Percentiles rank a stretch among this genome's conserved stretches.
These are phyloP conservation scores for Zoanthus sociatus DNA, from an alignment of 92 coral and sea anemone genomes.

Conservation along the genomic window DNA sequence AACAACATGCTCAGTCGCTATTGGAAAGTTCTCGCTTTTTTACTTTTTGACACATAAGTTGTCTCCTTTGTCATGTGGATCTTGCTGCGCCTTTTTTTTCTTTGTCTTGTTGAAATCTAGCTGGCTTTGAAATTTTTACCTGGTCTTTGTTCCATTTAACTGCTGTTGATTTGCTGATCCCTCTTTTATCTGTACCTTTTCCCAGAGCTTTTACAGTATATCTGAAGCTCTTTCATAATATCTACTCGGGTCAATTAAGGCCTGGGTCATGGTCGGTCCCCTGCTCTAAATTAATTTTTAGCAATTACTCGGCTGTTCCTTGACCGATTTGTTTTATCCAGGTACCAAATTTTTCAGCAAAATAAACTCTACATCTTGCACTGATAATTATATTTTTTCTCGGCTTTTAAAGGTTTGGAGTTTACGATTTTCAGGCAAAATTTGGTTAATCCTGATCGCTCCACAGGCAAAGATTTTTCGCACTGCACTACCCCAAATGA, in stretches of 20 bases:
- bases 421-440: too few relatives aligned
- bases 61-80: constrained; percentile 10
- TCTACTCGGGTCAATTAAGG: constrained; percentile 11
- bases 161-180: constrained; percentile 67
- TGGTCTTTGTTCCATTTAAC: constrained; percentile 71
- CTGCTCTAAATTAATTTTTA: too few relatives aligned
- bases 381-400: too few relatives aligned
- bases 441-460: too few relatives aligned
- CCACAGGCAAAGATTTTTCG: too few relatives aligned
- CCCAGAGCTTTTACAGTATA: constrained; percentile 58
- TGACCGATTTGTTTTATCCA: too few relatives aligned
- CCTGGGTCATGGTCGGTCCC: too few relatives aligned
- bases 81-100: constrained; percentile 17
- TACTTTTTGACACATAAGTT: constrained; percentile 7
- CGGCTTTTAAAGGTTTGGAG: too few relatives aligned
- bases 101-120: constrained; percentile 40
- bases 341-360: too few relatives aligned
- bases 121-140: constrained; percentile 25
- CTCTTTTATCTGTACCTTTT: constrained; percentile 61
- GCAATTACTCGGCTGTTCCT: too few relatives aligned
- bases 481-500: too few relatives aligned
- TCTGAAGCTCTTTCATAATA: constrained; percentile 51
- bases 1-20: constrained; percentile 33
- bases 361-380: too few relatives aligned
- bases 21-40: constrained; percentile 37